These are phyloP conservation scores for Macrotus californicus DNA, from an alignment of 2,113 vertebrate species.

Conservation along the genomic window DNA sequence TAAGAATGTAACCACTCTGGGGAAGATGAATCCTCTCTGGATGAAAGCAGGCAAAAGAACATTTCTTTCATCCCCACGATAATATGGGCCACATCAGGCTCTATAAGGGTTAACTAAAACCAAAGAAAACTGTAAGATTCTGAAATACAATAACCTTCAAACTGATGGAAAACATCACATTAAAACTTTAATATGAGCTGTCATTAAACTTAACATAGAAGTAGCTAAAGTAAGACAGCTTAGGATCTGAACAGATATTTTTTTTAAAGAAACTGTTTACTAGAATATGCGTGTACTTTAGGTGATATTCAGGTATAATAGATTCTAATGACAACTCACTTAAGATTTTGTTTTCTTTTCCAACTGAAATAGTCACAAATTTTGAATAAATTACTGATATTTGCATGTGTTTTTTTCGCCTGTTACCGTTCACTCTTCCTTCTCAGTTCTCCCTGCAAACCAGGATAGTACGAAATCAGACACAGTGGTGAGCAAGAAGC, in stretches of 20 bases:
- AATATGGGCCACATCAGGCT: not conserved
- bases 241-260: not conserved
- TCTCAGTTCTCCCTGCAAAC: conserved; percentile 73
- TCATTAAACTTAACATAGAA: not conserved
- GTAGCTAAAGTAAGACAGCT: not conserved
- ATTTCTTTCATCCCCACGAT: not conserved
- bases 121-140: not conserved
- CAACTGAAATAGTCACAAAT: not conserved
- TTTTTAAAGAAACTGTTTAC: not conserved
- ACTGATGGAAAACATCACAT: not conserved
- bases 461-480: conserved; percentile 64
- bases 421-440: not conserved
- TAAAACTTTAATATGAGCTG: not conserved
- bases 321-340: not conserved
- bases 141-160: not conserved
- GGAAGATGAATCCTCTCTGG: not conserved
- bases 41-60: not conserved
- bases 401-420: not conserved
- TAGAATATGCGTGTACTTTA: not conserved
- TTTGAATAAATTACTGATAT: not conserved
- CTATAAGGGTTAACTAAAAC: not conserved
- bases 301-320: not conserved
- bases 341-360: not conserved
- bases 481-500: not conserved
- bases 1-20: not conserved